phyloP scores from a whole-genome alignment of 2,113 vertebrate genomes.

The Cyprinus carpio region DNA sequence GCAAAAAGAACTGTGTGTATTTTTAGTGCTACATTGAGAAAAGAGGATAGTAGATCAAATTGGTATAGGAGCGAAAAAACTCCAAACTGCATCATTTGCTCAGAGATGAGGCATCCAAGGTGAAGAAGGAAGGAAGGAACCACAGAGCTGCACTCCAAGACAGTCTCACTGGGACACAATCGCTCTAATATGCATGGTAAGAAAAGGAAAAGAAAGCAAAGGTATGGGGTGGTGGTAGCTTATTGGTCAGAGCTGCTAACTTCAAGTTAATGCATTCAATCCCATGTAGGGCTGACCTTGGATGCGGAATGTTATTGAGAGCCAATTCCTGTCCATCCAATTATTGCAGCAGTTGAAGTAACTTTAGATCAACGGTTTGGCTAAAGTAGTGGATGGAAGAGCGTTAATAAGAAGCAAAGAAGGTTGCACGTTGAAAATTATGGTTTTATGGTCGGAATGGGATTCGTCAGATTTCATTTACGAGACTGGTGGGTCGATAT shows the following conservation, averaged over 20 bases:
- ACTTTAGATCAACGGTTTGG: not conserved
- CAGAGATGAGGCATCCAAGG: slow-evolving; percentile 27
- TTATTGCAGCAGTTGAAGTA: slow-evolving; percentile 1
- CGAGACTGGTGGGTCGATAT: slow-evolving; percentile 2
- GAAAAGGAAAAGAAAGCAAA: not conserved
- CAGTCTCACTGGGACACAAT: not conserved
- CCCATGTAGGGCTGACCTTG: not conserved
- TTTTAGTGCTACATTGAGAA: slow-evolving; percentile 1
- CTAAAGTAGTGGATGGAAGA: not conserved
- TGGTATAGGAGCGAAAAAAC: not conserved
- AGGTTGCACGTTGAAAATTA: slow-evolving; percentile 5
- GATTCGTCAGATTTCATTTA: slow-evolving; percentile 30
- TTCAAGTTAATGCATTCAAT: not conserved
- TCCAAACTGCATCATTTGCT: slow-evolving; percentile 4
- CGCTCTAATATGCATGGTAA: not conserved
- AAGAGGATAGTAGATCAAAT: slow-evolving; percentile 4
- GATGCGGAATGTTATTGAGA: not conserved
- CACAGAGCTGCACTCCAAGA: not conserved
- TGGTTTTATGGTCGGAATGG: not conserved
- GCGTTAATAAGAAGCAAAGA: not conserved
- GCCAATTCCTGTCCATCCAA: not conserved
- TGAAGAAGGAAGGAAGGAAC: slow-evolving; percentile 1
- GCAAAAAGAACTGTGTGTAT: slow-evolving; percentile 1
- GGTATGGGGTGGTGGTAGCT: not conserved
- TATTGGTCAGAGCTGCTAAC: slow-evolving; percentile 1